A percentile compares a stretch with the other conserved stretches of the same genome.
Evolutionary conservation across 2,888 invertebrate species (phyloP).

Genomic region (Epinotia ramella): DNA sequence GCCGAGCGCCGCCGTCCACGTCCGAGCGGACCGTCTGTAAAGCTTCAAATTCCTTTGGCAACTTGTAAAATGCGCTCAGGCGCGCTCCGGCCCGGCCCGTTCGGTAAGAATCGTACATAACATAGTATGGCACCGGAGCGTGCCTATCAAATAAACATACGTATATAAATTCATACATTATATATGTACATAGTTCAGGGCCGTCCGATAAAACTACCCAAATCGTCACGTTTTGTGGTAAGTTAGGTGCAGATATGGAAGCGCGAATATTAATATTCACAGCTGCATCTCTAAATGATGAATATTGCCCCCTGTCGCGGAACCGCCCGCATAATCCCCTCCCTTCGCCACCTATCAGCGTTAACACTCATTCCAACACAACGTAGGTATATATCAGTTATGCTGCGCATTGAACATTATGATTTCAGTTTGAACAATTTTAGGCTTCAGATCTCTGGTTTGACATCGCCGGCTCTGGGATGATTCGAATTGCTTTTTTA

Average conservation of each 20-base stretch:
- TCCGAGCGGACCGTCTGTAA: no score
- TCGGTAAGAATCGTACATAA: no score
- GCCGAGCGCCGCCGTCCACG: no score
- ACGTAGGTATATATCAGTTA: neutral
- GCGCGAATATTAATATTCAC: constrained; percentile 27
- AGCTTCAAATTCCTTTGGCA: no score
- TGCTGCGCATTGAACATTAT: neutral
- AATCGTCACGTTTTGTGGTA: constrained; percentile 20
- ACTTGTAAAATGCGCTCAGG: no score
- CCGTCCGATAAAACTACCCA: neutral
- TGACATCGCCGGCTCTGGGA: no score
- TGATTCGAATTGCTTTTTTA: no score
- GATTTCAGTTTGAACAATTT: neutral
- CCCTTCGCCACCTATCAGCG: constrained; percentile 21
- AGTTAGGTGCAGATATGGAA: constrained; percentile 26
- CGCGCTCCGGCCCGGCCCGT: no score
- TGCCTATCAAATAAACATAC: neutral
- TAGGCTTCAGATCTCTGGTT: neutral
- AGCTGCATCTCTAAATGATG: constrained; percentile 36
- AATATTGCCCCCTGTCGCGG: constrained; percentile 19
- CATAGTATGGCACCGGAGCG: neutral
- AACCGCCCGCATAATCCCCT: constrained; percentile 26
- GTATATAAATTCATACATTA: neutral
- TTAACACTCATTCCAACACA: constrained; percentile 19
- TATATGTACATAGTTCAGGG: neutral